Conservation (phyloP, 2,113 vertebrate species). For the Sebastes fasciatus region DNA sequence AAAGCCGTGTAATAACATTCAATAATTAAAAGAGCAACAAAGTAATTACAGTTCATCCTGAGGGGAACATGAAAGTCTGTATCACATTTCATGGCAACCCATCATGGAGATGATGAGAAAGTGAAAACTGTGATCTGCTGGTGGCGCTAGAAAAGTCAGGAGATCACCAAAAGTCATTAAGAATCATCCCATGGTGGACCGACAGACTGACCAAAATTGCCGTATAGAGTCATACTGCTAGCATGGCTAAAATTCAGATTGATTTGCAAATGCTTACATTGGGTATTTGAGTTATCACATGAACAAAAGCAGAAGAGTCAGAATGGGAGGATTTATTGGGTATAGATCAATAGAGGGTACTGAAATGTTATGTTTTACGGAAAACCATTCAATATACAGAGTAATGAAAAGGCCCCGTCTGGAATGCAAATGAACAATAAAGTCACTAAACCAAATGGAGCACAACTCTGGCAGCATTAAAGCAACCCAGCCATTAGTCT, state of each 20-base stretch:
- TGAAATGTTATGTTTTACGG: background rate
- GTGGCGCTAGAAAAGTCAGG: background rate
- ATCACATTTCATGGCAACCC: background rate
- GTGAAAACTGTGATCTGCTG: background rate
- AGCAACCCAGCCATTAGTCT: conserved; percentile 16
- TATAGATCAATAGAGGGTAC: conserved; percentile 17
- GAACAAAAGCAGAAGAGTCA: background rate
- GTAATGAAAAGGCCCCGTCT: background rate
- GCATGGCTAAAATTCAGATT: background rate
- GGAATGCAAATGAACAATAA: conserved; percentile 12
- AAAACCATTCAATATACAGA: conserved; percentile 27
- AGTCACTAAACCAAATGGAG: conserved; percentile 31
- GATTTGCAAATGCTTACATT: background rate
- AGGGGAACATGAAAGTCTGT: background rate
- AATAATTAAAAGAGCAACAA: background rate
- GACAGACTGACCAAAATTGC: background rate
- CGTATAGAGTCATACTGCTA: background rate
- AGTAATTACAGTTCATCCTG: background rate
- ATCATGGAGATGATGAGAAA: background rate
- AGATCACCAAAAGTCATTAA: background rate
- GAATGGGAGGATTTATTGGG: background rate
- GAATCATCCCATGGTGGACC: background rate
- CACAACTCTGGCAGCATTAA: conserved; percentile 25
- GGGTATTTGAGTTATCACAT: background rate
- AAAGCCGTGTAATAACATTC: background rate